Evolutionary conservation across 2,888 invertebrate species (phyloP).

Genomic region (Perdita meconis): DNA sequence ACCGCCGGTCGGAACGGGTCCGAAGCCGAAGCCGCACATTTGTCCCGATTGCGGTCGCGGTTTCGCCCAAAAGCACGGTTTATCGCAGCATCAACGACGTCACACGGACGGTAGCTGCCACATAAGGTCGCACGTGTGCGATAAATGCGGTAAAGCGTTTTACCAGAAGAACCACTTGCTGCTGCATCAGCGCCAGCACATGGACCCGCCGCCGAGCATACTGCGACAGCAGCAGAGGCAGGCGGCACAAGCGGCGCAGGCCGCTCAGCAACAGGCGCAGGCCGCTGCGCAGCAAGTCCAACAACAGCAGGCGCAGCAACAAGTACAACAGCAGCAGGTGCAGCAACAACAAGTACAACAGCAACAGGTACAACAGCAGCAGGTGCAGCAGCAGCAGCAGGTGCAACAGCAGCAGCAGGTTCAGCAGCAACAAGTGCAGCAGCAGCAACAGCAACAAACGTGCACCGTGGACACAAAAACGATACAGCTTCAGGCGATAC

Average conservation of each 20-base stretch:
- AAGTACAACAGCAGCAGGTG: slow-evolving; percentile 81
- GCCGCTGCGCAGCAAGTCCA: slow-evolving; percentile 74
- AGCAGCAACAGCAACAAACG: slow-evolving; percentile 82
- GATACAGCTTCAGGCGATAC: slow-evolving; percentile 77
- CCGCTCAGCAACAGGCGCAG: slow-evolving; percentile 81
- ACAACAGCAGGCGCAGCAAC: slow-evolving; percentile 81
- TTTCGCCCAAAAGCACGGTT: slow-evolving; percentile 93
- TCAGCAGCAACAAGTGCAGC: slow-evolving; percentile 78
- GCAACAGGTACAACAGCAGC: slow-evolving; percentile 81
- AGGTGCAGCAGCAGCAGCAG: slow-evolving; percentile 80
- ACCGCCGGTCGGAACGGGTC: slow-evolving; percentile 81
- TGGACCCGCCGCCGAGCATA: slow-evolving; percentile 87
- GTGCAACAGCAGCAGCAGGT: slow-evolving; percentile 82
- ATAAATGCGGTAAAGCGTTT: slow-evolving; percentile 93
- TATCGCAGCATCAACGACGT: slow-evolving; percentile 91
- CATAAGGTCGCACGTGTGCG: slow-evolving; percentile 91
- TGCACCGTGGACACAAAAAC: slow-evolving; percentile 78
- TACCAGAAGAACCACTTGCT: slow-evolving; percentile 94
- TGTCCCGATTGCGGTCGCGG: slow-evolving; percentile 93
- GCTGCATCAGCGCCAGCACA: slow-evolving; percentile 92
- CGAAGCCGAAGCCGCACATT: slow-evolving; percentile 90
- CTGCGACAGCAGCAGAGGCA: slow-evolving; percentile 82
- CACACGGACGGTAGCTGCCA: slow-evolving; percentile 93
- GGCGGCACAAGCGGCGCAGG: slow-evolving; percentile 83
- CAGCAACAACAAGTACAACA: slow-evolving; percentile 79